phyloP scores from a whole-genome alignment of 2,888 invertebrate species.

The Rhamphomyia laevipes region DNA sequence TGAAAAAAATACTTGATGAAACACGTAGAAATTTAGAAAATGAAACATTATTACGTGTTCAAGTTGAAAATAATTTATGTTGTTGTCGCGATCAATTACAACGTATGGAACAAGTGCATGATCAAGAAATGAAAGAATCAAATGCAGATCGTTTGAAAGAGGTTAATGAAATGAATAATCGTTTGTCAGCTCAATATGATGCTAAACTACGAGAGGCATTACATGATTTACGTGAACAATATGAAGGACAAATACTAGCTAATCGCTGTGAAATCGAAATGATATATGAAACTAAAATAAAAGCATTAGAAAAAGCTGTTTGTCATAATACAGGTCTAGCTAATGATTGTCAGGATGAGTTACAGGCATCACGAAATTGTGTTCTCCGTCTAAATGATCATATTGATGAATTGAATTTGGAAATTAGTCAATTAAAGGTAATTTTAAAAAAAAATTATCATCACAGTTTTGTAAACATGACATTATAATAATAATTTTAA shows the following conservation, averaged over 20 bases:
- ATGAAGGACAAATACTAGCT: conserved; percentile 76
- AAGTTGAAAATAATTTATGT: conserved; percentile 87
- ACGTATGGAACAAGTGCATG: conserved; percentile 78
- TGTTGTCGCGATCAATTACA: conserved; percentile 81
- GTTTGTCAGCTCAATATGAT: conserved; percentile 88
- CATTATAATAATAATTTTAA: too few relatives aligned
- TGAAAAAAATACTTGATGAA: conserved; percentile 66
- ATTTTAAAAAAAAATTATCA: conserved; percentile 48
- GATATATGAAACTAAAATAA: conserved; percentile 47
- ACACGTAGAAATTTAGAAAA: conserved; percentile 83
- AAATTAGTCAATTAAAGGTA: conserved; percentile 65
- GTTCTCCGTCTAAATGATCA: conserved; percentile 61
- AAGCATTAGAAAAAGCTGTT: conserved; percentile 61
- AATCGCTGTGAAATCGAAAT: conserved; percentile 89
- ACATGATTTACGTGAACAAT: conserved; percentile 83
- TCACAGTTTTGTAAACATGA: background rate
- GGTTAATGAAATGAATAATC: conserved; percentile 89
- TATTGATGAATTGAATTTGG: conserved; percentile 62
- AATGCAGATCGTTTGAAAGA: conserved; percentile 79
- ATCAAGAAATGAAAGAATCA: conserved; percentile 82
- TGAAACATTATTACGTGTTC: conserved; percentile 85
- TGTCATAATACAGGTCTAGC: conserved; percentile 61
- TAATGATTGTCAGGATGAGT: conserved; percentile 64
- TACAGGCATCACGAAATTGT: conserved; percentile 59
- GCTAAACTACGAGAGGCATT: conserved; percentile 82